A percentile compares a stretch with the other conserved stretches of the same genome.
phyloP scores from a whole-genome alignment of 2,888 invertebrate species.

The Rotaria socialis region DNA sequence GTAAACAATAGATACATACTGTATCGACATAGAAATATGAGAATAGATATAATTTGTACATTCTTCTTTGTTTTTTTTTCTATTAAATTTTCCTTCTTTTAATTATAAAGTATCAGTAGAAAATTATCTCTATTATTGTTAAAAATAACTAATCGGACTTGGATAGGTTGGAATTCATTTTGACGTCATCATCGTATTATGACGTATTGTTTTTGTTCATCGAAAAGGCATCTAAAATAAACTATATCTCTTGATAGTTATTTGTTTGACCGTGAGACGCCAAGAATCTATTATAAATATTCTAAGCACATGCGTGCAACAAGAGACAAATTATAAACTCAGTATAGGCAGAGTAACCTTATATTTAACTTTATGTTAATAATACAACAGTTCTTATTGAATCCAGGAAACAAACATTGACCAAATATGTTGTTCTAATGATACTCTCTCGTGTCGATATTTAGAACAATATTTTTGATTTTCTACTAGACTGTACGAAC shows the following conservation, averaged over 20 bases:
- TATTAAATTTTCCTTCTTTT: not conserved
- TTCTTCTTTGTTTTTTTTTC: not conserved
- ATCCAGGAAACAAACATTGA: not conserved
- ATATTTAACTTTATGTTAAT: not conserved
- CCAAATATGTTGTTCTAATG: not conserved
- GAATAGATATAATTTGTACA: not conserved
- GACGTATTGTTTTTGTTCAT: not conserved
- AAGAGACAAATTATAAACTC: not conserved
- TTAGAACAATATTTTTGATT: not conserved
- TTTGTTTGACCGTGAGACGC: not conserved
- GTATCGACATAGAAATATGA: not conserved
- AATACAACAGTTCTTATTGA: not conserved
- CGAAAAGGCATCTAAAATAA: not conserved
- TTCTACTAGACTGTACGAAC: not conserved
- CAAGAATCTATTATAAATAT: not conserved
- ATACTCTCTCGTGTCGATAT: not conserved
- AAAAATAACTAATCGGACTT: not conserved
- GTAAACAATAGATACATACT: not conserved
- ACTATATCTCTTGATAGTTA: not conserved
- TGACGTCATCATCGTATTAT: not conserved
- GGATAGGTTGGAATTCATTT: not conserved
- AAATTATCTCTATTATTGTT: not conserved
- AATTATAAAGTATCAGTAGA: not conserved
- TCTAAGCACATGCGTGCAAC: not conserved
- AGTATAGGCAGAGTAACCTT: not conserved